phyloP scores from a whole-genome alignment of 2,797 vertebrate species.

The Sebastes melanostomus region DNA sequence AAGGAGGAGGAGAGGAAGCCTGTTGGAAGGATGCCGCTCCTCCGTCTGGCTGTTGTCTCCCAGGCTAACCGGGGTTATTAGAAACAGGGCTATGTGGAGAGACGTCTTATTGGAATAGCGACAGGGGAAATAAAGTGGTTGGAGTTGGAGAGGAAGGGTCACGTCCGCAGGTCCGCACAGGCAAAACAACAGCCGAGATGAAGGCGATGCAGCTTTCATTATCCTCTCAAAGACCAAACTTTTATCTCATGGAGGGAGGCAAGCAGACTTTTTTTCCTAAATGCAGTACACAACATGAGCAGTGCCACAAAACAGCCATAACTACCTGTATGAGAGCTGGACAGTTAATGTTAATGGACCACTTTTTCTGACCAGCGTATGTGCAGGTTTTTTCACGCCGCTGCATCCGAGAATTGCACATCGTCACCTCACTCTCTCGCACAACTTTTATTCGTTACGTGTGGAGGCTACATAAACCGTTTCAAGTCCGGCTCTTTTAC shows the following conservation, averaged over 20 bases:
- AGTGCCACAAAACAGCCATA: slow-evolving; percentile 73
- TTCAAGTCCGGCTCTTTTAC: background rate
- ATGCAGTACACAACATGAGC: slow-evolving; percentile 50
- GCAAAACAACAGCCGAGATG: slow-evolving; percentile 59
- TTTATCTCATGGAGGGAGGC: slow-evolving; percentile 47
- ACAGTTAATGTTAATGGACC: slow-evolving; percentile 9
- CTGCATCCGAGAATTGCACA: slow-evolving; percentile 5
- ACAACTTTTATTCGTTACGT: background rate
- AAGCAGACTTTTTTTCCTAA: slow-evolving; percentile 42
- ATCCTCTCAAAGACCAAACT: slow-evolving; percentile 52
- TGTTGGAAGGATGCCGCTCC: slow-evolving; percentile 33
- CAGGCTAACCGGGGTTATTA: slow-evolving; percentile 67
- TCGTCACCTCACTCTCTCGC: slow-evolving; percentile 9
- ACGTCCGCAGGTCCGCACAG: slow-evolving; percentile 39
- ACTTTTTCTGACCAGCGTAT: slow-evolving; percentile 5
- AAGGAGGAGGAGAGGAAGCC: background rate
- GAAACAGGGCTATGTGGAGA: slow-evolving; percentile 56
- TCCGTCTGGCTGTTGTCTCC: slow-evolving; percentile 56
- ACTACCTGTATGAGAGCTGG: slow-evolving; percentile 51
- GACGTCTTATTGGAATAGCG: slow-evolving; percentile 70
- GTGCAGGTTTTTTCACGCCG: background rate
- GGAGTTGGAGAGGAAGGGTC: slow-evolving; percentile 51
- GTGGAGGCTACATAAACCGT: slow-evolving; percentile 12
- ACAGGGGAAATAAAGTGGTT: slow-evolving; percentile 74
- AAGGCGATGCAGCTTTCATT: slow-evolving; percentile 66